Evolutionary conservation across 2,797 vertebrate species (phyloP).

Genomic region (Dendrocincla tyrannina): DNA sequence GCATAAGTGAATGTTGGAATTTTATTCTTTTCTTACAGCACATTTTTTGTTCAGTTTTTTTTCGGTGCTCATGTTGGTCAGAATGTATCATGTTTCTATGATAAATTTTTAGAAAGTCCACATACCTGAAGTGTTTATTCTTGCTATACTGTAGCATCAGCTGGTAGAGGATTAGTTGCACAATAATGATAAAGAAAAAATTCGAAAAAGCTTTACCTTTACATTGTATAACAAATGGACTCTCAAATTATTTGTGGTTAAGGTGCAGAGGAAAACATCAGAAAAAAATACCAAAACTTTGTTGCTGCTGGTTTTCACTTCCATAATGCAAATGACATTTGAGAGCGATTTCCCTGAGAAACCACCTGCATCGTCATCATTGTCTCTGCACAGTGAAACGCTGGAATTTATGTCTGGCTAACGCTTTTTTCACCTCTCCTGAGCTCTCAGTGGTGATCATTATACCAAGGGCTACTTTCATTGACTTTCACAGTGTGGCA

Average conservation of each 20-base stretch:
- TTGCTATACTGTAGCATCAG: not conserved
- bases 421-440: not conserved
- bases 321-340: not conserved
- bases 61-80: not conserved
- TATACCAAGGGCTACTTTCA: not conserved
- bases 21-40: not conserved
- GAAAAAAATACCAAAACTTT: not conserved
- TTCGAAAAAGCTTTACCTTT: not conserved
- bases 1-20: not conserved
- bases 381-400: not conserved
- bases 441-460: not conserved
- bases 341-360: not conserved
- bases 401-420: not conserved
- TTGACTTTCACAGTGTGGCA: not conserved
- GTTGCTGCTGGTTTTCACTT: not conserved
- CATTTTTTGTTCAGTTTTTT: not conserved
- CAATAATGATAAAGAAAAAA: too few relatives aligned
- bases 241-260: not conserved
- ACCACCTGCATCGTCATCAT: not conserved
- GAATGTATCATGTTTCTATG: not conserved
- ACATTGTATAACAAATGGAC: fast-evolving
- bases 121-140: not conserved
- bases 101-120: not conserved
- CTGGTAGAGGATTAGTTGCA: not conserved
- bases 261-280: not conserved